Conservation (phyloP, 2,113 vertebrate species). For the Isurus oxyrinchus region DNA sequence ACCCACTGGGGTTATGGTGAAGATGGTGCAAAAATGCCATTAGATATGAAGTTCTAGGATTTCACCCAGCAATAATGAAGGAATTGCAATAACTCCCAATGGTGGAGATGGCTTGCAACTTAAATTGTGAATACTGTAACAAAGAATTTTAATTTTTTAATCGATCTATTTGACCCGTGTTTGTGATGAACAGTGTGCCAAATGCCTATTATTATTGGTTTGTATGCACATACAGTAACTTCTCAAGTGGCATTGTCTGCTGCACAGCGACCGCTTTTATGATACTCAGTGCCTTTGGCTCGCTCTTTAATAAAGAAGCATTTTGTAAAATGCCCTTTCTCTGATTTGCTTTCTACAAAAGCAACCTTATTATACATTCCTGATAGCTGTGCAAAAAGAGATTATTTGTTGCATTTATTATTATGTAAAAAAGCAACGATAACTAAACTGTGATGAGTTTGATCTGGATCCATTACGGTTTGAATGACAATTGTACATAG, state of each 20-base stretch:
- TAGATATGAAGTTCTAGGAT: background rate
- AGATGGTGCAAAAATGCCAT: background rate
- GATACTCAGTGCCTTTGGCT: background rate
- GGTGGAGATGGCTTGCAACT: background rate
- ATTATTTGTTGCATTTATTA: background rate
- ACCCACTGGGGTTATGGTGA: background rate
- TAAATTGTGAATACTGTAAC: background rate
- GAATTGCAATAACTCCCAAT: background rate
- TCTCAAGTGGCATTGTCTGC: background rate
- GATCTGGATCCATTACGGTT: background rate
- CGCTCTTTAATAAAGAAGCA: background rate
- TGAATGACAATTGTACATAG: background rate
- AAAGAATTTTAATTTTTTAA: background rate
- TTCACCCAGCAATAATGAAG: background rate
- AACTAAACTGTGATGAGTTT: constrained; percentile 1
- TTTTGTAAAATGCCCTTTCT: background rate
- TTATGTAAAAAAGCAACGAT: background rate
- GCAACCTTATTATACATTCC: background rate
- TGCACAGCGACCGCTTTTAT: background rate
- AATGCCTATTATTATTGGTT: background rate
- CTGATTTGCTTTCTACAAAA: background rate
- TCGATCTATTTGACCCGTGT: background rate
- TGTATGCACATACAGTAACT: background rate
- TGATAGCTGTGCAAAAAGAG: background rate
- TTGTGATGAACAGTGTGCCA: background rate